Conservation (phyloP, 2,797 vertebrate genomes). For the Cuculus canorus region DNA sequence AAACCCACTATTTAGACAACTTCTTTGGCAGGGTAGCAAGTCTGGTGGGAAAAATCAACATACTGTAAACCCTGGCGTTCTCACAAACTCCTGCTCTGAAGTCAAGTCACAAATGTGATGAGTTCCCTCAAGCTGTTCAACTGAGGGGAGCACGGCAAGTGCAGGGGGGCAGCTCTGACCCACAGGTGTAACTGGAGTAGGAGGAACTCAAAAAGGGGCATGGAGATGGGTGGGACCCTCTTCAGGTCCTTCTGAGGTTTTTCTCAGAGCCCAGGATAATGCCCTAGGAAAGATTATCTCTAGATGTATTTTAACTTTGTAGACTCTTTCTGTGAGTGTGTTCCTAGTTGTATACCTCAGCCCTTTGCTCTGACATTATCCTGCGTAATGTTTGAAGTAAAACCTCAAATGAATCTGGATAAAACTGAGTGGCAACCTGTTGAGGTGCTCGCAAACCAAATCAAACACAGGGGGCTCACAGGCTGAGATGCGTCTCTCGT, state of each 20-base stretch:
- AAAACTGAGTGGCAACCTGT: neutral
- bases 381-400: neutral
- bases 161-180: neutral
- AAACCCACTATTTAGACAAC: neutral
- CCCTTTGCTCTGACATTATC: neutral
- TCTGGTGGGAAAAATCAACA: neutral
- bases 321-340: neutral
- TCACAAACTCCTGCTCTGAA: accelerated
- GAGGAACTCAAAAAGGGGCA: neutral
- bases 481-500: neutral
- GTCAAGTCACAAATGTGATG: neutral
- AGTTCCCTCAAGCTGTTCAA: neutral
- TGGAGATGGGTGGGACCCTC: neutral
- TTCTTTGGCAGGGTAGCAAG: neutral
- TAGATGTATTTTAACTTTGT: neutral
- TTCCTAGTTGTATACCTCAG: neutral
- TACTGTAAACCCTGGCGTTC: accelerated
- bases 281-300: neutral
- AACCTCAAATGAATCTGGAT: neutral
- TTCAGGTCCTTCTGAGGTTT: neutral
- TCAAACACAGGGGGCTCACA: accelerated
- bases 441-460: neutral
- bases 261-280: neutral
- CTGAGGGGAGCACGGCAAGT: accelerated
- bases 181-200: neutral